Percentiles rank a stretch among this genome's conserved stretches.
Conservation (phyloP, 2,113 vertebrate genomes). For the Mola mola region DNA sequence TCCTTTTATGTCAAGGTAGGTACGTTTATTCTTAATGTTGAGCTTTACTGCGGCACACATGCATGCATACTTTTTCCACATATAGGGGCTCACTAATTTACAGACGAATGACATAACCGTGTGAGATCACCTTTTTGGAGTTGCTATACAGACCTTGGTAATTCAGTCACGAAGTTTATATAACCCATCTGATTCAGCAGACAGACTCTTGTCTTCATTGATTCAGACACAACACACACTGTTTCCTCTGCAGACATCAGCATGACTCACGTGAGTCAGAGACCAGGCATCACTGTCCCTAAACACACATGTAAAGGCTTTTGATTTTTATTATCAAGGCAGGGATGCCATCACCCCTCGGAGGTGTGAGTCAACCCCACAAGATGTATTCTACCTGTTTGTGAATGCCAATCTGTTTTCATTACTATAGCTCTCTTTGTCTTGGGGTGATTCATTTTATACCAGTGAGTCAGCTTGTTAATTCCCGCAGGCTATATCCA, state of each 20-base stretch:
- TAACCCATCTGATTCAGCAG: constrained; percentile 41
- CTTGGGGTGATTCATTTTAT: constrained; percentile 53
- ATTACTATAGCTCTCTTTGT: constrained; percentile 13
- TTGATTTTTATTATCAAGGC: constrained; percentile 54
- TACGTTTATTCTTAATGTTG: too few relatives aligned
- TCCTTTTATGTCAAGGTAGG: too few relatives aligned
- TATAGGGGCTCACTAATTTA: not conserved
- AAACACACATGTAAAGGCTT: constrained; percentile 18
- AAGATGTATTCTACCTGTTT: constrained; percentile 30
- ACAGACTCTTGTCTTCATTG: constrained; percentile 15
- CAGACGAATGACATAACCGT: constrained; percentile 8
- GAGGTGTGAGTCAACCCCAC: constrained; percentile 52
- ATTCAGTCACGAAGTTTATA: constrained; percentile 37
- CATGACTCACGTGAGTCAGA: constrained; percentile 55
- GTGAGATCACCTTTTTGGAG: constrained; percentile 10
- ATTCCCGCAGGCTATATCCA: constrained; percentile 40
- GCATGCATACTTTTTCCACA: not conserved
- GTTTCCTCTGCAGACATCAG: constrained; percentile 28
- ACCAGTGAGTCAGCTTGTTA: constrained; percentile 44
- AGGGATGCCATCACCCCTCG: constrained; percentile 39
- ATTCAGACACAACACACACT: constrained; percentile 28
- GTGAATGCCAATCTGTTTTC: constrained; percentile 17
- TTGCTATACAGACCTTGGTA: not conserved
- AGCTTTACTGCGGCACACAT: too few relatives aligned
- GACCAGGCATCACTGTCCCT: constrained; percentile 15